These are phyloP conservation scores for Lampris incognitus DNA, from an alignment of 2,113 vertebrate species.

Conservation along the genomic window DNA sequence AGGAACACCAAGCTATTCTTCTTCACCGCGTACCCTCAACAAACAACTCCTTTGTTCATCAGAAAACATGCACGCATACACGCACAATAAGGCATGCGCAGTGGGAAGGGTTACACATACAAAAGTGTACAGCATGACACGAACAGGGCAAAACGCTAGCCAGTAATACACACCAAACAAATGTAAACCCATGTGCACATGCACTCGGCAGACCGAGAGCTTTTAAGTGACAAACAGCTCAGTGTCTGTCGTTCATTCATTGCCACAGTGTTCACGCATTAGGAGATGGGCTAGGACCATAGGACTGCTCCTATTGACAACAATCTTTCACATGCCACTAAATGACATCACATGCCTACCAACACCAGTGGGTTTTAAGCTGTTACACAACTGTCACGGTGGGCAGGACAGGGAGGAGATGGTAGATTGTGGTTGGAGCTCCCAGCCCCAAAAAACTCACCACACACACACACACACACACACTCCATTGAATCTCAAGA, in stretches of 20 bases:
- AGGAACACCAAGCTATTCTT: constrained; percentile 69
- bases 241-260: constrained; percentile 36
- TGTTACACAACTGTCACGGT: constrained; percentile 37
- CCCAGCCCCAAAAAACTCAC: constrained; percentile 12
- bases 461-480: constrained; percentile 37
- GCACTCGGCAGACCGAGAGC: constrained; percentile 26
- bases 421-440: constrained; percentile 28
- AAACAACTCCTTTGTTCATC: constrained; percentile 64
- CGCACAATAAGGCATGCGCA: background rate
- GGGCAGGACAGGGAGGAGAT: constrained; percentile 25
- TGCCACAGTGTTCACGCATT: constrained; percentile 13
- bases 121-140: constrained; percentile 15
- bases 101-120: constrained; percentile 11
- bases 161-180: constrained; percentile 32
- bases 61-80: constrained; percentile 23
- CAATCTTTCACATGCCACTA: constrained; percentile 14
- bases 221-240: constrained; percentile 30
- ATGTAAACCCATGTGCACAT: constrained; percentile 1
- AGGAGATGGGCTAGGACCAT: constrained; percentile 6
- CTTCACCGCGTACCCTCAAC: constrained; percentile 37
- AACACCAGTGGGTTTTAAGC: constrained; percentile 24
- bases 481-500: constrained; percentile 42
- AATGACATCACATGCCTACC: background rate
- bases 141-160: background rate
- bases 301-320: constrained; percentile 25